Evolutionary conservation across 2,888 invertebrate genomes (phyloP).

Genomic region (Epiblema foenella): DNA sequence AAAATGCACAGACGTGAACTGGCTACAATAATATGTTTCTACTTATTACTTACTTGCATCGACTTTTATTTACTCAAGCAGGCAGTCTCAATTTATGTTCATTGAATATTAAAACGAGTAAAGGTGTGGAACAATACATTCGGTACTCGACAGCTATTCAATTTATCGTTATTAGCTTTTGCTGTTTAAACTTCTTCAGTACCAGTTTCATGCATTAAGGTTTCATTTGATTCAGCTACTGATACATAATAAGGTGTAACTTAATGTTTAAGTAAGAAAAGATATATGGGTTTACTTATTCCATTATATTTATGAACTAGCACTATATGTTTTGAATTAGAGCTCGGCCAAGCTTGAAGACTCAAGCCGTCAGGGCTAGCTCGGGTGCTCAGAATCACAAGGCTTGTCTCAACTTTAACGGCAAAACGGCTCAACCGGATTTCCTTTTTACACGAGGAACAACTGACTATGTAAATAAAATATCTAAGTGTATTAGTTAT

Average conservation of each 20-base stretch:
- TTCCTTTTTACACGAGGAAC: no score
- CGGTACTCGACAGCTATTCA: slow-evolving; percentile 51
- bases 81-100: slow-evolving; percentile 59
- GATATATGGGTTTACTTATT: no score
- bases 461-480: no score
- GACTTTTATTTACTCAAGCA: slow-evolving; percentile 29
- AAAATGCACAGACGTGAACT: no score
- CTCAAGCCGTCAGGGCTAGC: no score
- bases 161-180: slow-evolving; percentile 57
- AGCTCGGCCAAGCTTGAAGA: no score
- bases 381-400: no score
- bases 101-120: slow-evolving; percentile 63
- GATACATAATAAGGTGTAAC: not conserved
- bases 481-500: no score
- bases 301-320: no score
- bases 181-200: slow-evolving; percentile 48
- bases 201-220: slow-evolving; percentile 48
- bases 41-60: not conserved
- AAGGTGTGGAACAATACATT: slow-evolving; percentile 45
- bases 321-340: no score
- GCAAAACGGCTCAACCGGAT: no score
- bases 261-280: not conserved
- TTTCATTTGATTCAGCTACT: not conserved
- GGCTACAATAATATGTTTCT: not conserved
- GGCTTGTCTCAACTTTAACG: no score